Conservation (phyloP, 2,113 vertebrate genomes). For the Monarcha castaneiventris region DNA sequence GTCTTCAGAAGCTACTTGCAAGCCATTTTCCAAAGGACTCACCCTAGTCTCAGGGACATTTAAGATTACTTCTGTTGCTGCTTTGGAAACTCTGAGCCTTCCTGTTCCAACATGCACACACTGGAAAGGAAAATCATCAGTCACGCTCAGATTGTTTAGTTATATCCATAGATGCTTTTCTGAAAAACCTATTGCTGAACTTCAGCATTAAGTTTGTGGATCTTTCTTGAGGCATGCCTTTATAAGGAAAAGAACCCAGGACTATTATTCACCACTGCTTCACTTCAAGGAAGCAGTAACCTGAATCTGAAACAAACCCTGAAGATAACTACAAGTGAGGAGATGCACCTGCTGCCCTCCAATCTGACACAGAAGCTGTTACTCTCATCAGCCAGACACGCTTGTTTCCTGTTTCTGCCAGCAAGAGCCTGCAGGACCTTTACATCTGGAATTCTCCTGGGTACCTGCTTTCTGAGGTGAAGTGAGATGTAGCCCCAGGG, state of each 20-base stretch:
- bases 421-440: background rate
- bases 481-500: background rate
- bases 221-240: background rate
- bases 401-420: background rate
- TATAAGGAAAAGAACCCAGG: background rate
- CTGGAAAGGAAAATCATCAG: background rate
- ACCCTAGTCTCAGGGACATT: slow-evolving; percentile 95
- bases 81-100: slow-evolving; percentile 74
- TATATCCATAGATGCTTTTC: background rate
- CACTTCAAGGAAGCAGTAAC: background rate
- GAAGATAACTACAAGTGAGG: background rate
- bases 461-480: background rate
- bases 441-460: background rate
- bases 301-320: background rate
- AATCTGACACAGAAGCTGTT: background rate
- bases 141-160: background rate
- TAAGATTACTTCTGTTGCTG: slow-evolving; percentile 79
- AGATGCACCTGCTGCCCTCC: background rate
- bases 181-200: background rate
- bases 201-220: background rate
- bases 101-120: slow-evolving; percentile 26
- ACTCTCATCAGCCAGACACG: background rate
- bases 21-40: slow-evolving; percentile 86
- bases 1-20: slow-evolving; percentile 94
- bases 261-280: background rate